Evolutionary conservation across 2,888 invertebrate species (phyloP), one percentile per base, ranked within the genome.

Genomic region (Anodontia alba): DNA sequence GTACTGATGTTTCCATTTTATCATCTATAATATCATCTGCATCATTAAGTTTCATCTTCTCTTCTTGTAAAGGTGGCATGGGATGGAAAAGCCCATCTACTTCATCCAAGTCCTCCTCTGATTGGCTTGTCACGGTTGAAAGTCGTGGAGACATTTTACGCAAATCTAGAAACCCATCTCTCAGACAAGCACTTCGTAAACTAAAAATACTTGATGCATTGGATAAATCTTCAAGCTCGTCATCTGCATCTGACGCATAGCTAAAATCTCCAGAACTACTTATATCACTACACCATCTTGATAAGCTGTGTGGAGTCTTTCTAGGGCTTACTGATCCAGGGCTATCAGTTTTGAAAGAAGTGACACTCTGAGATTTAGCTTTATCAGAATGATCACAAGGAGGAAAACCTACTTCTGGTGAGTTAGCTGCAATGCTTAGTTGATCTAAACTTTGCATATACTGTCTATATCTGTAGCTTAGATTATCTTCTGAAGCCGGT

Each of bases 241-340:
- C 90, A 82, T 90, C 90, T n/a, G 90, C 90, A 84, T 90, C 90
- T 76, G 88, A 86, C 31, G 72, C 70, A 68, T 89, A 86, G 62
- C 85, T 87, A n/a, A 78, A 76, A 12, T 87, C 83, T 38, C 85
- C 80, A 67, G 74, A 80, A 72, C 87, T 84, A 57, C 86, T 88
- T 12, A 78, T 62, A 49, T 85, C 86, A 83, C 89, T 89, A 0
- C 17, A 71, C 75, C 74, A 31, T 43, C 84, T 76, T 42, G 70
- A 42, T 17, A 67, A 43, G 29, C 68, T 51, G 17, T 51, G 46
- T 12, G 73, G 43, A 33, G 76, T 38, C 66, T 81, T 84, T 36
- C 46, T 70, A 17, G 79, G 84, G 78, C 81, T 81, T 17, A 54
- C 26, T 15, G 73, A 68, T 0, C 43, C 29, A 12, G 67, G 51